Base-by-base conservation (phyloP, 2,797 vertebrate genomes). In the Monodelphis domestica region DNA sequence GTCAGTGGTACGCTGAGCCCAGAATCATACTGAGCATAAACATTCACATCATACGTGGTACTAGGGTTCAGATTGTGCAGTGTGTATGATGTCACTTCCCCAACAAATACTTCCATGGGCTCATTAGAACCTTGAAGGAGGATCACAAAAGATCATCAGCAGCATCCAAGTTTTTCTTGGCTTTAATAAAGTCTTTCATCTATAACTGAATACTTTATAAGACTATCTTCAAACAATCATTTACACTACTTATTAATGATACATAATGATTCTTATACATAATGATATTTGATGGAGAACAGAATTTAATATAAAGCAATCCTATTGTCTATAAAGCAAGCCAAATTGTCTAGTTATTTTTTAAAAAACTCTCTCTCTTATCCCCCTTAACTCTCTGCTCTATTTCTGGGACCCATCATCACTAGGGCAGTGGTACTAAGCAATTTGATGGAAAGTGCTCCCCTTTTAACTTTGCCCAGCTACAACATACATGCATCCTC, bases 41-140 rank as follows among this genome's bases (percentile, higher is more conserved):
- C 99, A 78, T 98, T 98, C 50, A 99, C 99, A 0, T 99, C 99
- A 0, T 99, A 99, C 87, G 98, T 98, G 87, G 99, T 99, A 89
- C 99, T 99, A 11, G 99, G 99, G 95, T 98, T 98, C 91, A 99
- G 98, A 96, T 99, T 99, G 97, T 99, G 99, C 92, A 99, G 98
- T 0, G 98, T 99, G 95, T 99, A 99, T 0, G 99, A 99, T 11
- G 98, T 99, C 96, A 99, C 98, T 94, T 99, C 99, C 30, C 99
- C 99, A 95, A 99, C 99, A 90, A 99, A 99, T 93, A 99, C 97
- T 78, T 99, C 99, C 96, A 99, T 97, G 70, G 98, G 98, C 54
- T 99, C 99, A 94, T 97, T 97, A 50, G 98, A 98, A 97, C 98
- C 99, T 99, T 97, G 55, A 93, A 96, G 21, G 57, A 96, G 95